These are phyloP conservation scores for Heliothis virescens DNA, from an alignment of 1,140 invertebrate genomes.

Conservation along the genomic window DNA sequence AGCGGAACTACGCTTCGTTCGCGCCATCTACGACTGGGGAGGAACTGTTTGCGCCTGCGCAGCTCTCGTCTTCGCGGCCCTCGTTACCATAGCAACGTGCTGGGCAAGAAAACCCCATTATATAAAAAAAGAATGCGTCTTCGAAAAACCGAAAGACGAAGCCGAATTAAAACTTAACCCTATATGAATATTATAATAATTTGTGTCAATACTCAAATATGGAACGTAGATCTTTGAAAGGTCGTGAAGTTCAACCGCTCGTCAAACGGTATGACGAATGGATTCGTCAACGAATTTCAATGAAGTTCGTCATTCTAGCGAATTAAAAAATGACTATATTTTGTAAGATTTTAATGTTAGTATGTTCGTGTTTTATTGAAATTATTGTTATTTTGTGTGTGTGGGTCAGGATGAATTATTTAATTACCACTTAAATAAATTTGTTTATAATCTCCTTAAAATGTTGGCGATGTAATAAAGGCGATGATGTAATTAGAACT, in stretches of 20 bases:
- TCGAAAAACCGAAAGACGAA: constrained; percentile 72
- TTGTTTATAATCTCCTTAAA: no score
- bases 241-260: neutral
- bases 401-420: neutral
- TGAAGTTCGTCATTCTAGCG: neutral
- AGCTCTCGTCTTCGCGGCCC: constrained; percentile 64
- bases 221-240: constrained; percentile 37
- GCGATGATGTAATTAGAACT: no score
- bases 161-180: constrained; percentile 76
- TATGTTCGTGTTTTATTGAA: no score
- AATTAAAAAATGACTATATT: neutral
- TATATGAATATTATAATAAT: constrained; percentile 53
- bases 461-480: no score
- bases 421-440: no score
- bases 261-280: neutral
- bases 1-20: constrained; percentile 71
- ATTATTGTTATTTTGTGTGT: neutral
- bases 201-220: constrained; percentile 21
- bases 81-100: constrained; percentile 64
- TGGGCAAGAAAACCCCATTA: constrained; percentile 65
- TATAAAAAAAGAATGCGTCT: constrained; percentile 55
- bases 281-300: neutral
- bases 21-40: constrained; percentile 77
- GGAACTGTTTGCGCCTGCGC: constrained; percentile 69
- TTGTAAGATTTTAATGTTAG: constrained; percentile 1